A percentile compares a stretch with the other conserved stretches of the same genome.
Conservation (phyloP, 2,888 invertebrate genomes). For the Tuberolachnus salignus region DNA sequence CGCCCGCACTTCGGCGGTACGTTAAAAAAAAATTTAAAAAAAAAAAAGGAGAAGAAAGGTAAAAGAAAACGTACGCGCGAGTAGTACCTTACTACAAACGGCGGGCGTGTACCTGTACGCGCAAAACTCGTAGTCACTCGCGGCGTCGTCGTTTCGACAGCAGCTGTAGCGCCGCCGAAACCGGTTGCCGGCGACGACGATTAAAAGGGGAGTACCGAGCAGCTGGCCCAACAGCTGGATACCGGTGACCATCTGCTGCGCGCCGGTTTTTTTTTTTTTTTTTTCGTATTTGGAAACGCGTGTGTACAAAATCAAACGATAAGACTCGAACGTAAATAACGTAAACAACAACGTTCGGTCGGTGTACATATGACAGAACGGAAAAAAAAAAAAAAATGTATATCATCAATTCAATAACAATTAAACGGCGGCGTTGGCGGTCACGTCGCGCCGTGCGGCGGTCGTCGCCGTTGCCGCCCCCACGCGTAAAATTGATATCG, state of each 20-base stretch:
- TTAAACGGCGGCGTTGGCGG: too few relatives aligned
- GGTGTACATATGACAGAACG: too few relatives aligned
- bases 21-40: too few relatives aligned
- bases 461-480: too few relatives aligned
- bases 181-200: conserved; percentile 37
- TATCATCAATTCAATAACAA: neutral
- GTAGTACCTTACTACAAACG: neutral
- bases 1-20: neutral
- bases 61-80: neutral
- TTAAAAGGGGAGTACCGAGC: conserved; percentile 11
- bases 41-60: neutral
- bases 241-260: conserved; percentile 51
- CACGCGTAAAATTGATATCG: too few relatives aligned
- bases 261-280: neutral
- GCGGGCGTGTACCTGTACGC: neutral
- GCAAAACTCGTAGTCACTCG: too few relatives aligned
- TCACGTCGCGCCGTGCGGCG: too few relatives aligned
- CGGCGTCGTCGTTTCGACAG: conserved; percentile 32
- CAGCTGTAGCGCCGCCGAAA: conserved; percentile 27
- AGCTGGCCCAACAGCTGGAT: conserved; percentile 56
- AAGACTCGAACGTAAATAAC: neutral
- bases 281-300: neutral
- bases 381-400: too few relatives aligned
- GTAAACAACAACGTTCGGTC: too few relatives aligned
- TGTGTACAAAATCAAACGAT: too few relatives aligned